Conservation (phyloP, 2,797 vertebrate species). For the Euphonia xanthogaster region DNA sequence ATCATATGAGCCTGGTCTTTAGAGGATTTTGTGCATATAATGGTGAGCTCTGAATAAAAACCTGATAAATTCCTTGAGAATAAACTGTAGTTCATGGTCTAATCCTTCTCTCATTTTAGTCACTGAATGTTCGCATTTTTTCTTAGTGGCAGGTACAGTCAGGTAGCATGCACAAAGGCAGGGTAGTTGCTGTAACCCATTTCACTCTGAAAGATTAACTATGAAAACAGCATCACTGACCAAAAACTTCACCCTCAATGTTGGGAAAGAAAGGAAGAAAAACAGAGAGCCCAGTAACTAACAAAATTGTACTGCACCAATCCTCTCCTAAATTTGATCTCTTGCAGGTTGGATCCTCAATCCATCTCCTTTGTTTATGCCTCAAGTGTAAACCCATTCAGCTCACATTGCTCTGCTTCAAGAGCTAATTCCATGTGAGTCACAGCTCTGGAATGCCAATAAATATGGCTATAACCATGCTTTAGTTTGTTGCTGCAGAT, state of each 20-base stretch:
- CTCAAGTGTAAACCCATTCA: slow-evolving; percentile 46
- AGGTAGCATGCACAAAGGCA: not conserved
- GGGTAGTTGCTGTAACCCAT: not conserved
- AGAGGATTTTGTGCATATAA: not conserved
- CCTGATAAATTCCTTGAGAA: not conserved
- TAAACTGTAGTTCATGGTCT: not conserved
- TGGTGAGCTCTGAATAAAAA: not conserved
- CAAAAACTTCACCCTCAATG: not conserved
- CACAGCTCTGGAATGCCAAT: slow-evolving; percentile 55
- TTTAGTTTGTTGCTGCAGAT: slow-evolving; percentile 6
- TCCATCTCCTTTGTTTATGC: slow-evolving; percentile 37
- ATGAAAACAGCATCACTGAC: not conserved
- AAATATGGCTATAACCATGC: slow-evolving; percentile 37
- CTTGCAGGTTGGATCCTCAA: not conserved
- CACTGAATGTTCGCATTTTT: not conserved
- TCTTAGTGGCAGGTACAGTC: not conserved
- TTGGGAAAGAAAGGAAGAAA: not conserved
- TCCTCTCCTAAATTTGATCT: not conserved
- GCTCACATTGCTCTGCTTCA: not conserved
- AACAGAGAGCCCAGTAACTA: not conserved
- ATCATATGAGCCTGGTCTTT: not conserved
- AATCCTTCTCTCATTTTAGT: not conserved
- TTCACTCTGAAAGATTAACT: not conserved
- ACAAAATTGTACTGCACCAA: not conserved
- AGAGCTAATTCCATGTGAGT: slow-evolving; percentile 37